Percentiles rank a stretch among this genome's conserved stretches.
Conservation (phyloP, 37 sponge, comb jelly and placozoan genomes). For the Agelas oroides region DNA sequence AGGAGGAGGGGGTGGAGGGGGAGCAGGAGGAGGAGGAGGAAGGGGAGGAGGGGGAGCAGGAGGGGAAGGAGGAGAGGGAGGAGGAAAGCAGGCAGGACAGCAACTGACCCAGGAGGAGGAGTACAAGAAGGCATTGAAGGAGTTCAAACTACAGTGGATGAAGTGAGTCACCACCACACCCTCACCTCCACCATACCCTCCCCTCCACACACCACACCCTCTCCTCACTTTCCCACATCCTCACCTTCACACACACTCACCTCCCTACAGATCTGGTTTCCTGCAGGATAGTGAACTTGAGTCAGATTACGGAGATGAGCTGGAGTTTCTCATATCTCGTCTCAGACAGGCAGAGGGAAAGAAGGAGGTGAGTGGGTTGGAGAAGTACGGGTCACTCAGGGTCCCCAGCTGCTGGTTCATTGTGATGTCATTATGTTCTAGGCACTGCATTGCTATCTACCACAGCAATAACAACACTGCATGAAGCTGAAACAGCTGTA, state of each 20-base stretch:
- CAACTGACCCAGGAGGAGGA: not conserved
- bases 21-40: too few relatives aligned
- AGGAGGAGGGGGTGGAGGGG: not conserved
- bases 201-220: too few relatives aligned
- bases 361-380: constrained; percentile 40
- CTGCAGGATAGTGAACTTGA: constrained; percentile 39
- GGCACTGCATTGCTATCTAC: too few relatives aligned
- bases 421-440: too few relatives aligned
- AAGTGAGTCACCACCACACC: constrained; percentile 20
- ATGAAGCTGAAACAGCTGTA: too few relatives aligned
- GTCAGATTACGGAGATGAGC: constrained; percentile 32
- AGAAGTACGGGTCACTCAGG: not conserved
- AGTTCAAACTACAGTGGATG: constrained; percentile 69
- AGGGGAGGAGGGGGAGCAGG: not conserved
- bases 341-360: constrained; percentile 32
- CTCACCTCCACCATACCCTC: too few relatives aligned
- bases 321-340: constrained; percentile 60
- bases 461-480: too few relatives aligned
- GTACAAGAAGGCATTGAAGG: constrained; percentile 58
- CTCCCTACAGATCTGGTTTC: constrained; percentile 21
- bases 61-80: not conserved
- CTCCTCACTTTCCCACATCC: too few relatives aligned
- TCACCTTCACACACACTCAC: too few relatives aligned
- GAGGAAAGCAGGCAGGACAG: not conserved
- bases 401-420: not conserved